Evolutionary conservation across 2,113 vertebrate species (phyloP), one percentile per base, ranked within the genome.

Genomic region (Ctenodactylus gundi): DNA sequence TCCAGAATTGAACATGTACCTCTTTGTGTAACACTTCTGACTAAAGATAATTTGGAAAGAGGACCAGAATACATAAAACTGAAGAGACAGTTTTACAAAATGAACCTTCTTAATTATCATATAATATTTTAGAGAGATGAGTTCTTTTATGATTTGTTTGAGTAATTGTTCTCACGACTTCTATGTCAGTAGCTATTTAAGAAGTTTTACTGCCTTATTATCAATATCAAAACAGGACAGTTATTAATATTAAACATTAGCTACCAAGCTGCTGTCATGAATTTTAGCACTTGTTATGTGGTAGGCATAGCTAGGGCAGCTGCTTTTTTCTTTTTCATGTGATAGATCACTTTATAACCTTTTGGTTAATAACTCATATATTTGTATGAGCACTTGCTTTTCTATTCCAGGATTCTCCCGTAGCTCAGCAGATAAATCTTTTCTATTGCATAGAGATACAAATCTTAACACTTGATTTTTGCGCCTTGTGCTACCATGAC

Each of bases 241-340:
- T 29, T 92, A 20, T 83, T 89, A 84, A 86, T 83, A 75, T 44
- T 75, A 89, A 46, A 92, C 44, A 92, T 68, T 62, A 94, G 20
- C 80, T 67, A 57, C 20, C 34, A 72, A 87, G 51, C 41, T 46
- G 39, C 25, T 78, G 5, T 86, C 17, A 20, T 13, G 49, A 73
- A 60, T 23, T 60, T 84, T 58, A 44, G 12, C 5, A 3, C 29
- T 87, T 57, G n/a, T 58, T 55, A 0, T 20, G 25, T 29, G 49
- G 9, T 67, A 29, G 1, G 9, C 36, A 49, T 53, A 68, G 13
- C 31, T 53, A 29, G 70, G 41, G 13, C 29, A 91, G 60, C 41
- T 93, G 49, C 36, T 88, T 57, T 62, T 20, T 3, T 39, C 18
- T 84, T 18, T 36, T 86, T 53, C 51, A 17, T 49, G 62, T 81